Base-by-base conservation (phyloP, 1,140 invertebrate genomes). In the Drosophila nikananu region DNA sequence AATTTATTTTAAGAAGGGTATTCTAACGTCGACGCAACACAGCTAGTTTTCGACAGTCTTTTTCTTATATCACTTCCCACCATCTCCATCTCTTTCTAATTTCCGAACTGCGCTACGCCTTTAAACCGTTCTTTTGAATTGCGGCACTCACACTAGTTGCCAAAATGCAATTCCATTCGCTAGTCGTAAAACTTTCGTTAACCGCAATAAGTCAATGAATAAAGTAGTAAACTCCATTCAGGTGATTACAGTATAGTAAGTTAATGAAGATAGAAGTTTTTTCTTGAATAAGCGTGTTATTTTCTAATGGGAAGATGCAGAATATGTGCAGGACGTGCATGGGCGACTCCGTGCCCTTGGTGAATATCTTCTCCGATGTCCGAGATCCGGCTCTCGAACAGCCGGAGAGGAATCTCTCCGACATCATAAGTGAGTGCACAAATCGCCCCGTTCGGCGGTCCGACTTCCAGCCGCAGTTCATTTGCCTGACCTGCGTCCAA, bases 261-360 rank as follows among this genome's bases (percentile, higher is more conserved):
- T 12, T 12, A 41, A 55, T 30, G 7, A 17, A 25, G 21, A 44
- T 42, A 21, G 27, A 27, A 6, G 6, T 6, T 8, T 27, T 27
- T 44, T 39, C 32, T 23, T 9, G 6, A 21, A 21, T 12, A 41
- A 30, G 12, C 12, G 21, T 35, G 37, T 13, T 12, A 8, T 2
- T 5, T 10, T 7, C 15, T 7, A n/a, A 55, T 9, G 10, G 5
- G 6, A 59, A 30, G 13, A 71, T 78, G 79, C 64, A 66, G 17
- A 62, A 68, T n/a, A 39, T 82, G 13, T 86, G 82, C 27, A 79
- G 82, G 4, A 52, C 78, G 39, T 86, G 82, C 25, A 63, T 86
- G 74, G 58, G 78, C 19, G 66, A 62, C 15, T 75, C 83, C 9
- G 80, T 63, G 7, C 61, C 65, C 17, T 64, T 86, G 32, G 79